Percentiles rank a stretch among this genome's conserved stretches.
Conservation (phyloP, 2,888 invertebrate genomes). For the Ichneumoninae sp. region DNA sequence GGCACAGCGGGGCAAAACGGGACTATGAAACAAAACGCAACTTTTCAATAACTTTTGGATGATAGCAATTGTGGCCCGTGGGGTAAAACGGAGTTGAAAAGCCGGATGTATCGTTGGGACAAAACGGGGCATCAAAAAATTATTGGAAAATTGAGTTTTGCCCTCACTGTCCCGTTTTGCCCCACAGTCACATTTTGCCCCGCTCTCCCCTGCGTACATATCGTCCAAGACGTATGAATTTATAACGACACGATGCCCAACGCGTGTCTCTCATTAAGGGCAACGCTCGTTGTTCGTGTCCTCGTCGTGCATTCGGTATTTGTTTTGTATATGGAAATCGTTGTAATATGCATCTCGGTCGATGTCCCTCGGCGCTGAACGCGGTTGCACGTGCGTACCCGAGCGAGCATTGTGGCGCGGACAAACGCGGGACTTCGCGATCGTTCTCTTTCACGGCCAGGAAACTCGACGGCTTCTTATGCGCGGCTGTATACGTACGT, state of each 20-base stretch:
- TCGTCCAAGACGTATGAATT: neutral
- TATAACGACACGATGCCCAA: neutral
- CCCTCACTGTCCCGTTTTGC: too few relatives aligned
- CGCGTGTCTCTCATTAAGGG: slow-evolving; percentile 3
- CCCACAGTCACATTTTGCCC: too few relatives aligned
- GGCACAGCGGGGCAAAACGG: too few relatives aligned
- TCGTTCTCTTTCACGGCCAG: slow-evolving; percentile 43
- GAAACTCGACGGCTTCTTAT: slow-evolving; percentile 32
- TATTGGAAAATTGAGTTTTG: too few relatives aligned
- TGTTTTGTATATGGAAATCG: slow-evolving; percentile 23
- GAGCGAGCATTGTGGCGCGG: slow-evolving; percentile 54
- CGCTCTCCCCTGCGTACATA: neutral
- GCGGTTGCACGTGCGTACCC: slow-evolving; percentile 24
- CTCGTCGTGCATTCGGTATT: neutral
- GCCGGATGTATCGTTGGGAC: too few relatives aligned
- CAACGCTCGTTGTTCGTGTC: neutral
- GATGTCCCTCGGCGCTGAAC: neutral
- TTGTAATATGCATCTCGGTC: slow-evolving; percentile 14
- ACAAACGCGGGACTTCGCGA: slow-evolving; percentile 29
- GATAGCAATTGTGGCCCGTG: too few relatives aligned
- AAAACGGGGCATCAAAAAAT: too few relatives aligned
- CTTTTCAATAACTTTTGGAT: too few relatives aligned
- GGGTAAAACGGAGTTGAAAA: too few relatives aligned
- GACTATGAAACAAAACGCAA: too few relatives aligned
- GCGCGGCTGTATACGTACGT: slow-evolving; percentile 20